Conservation (phyloP, 2,113 vertebrate genomes). For the Machaerirhynchus nigripectus region DNA sequence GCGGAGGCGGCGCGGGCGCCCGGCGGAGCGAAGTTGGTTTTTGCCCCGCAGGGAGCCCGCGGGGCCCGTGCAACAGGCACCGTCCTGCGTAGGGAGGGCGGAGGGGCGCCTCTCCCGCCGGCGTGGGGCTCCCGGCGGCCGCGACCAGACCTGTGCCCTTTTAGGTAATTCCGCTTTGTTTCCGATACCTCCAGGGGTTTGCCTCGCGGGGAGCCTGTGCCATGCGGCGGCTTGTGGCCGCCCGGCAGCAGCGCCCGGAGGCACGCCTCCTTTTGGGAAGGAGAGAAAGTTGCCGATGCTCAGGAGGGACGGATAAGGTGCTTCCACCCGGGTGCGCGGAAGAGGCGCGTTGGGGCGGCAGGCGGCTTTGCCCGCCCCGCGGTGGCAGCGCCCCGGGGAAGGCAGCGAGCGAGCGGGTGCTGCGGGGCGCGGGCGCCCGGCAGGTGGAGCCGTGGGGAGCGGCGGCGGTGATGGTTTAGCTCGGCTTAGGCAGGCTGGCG, state of each 20-base stretch:
- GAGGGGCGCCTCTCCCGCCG: no score
- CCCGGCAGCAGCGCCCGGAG: not conserved
- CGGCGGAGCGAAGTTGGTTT: slow-evolving; percentile 29
- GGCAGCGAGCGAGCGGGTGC: not conserved
- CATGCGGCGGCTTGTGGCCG: not conserved
- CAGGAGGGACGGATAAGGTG: no score
- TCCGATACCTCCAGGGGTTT: not conserved
- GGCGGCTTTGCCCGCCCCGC: not conserved
- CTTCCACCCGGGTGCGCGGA: not conserved
- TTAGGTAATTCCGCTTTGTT: not conserved
- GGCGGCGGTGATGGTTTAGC: not conserved
- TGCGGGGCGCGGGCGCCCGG: slow-evolving; percentile 54
- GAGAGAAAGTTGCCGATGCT: not conserved
- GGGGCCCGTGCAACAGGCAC: slow-evolving; percentile 15
- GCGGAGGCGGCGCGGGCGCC: not conserved
- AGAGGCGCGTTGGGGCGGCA: not conserved
- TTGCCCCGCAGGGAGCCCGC: not conserved
- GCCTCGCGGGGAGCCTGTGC: not conserved
- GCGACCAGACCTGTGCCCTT: not conserved
- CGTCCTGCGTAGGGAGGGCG: not conserved
- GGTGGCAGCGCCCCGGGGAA: not conserved
- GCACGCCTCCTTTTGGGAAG: not conserved
- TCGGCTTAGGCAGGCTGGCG: not conserved
- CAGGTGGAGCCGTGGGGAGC: slow-evolving; percentile 73
- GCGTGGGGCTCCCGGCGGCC: not conserved